A percentile compares a stretch with the other conserved stretches of the same genome.
These are phyloP conservation scores for Sussaba pulchella DNA, from an alignment of 2,888 invertebrate genomes.

Conservation along the genomic window DNA sequence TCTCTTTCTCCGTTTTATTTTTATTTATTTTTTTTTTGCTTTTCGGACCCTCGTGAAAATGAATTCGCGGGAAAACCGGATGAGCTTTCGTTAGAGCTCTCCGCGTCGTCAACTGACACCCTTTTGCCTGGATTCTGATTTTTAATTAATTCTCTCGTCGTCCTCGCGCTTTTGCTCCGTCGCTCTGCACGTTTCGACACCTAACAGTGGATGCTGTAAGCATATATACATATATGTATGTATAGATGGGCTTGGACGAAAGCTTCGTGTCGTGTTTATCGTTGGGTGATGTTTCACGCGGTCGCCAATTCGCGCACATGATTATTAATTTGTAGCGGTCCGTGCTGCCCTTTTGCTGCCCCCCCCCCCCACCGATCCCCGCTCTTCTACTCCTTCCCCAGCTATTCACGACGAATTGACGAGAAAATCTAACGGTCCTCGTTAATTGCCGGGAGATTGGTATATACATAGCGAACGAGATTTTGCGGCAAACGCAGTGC, in stretches of 20 bases:
- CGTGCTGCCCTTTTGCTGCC: constrained; percentile 24
- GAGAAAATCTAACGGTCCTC: constrained; percentile 77
- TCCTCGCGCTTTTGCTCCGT: background rate
- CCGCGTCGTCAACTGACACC: constrained; percentile 9
- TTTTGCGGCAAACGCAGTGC: constrained; percentile 2
- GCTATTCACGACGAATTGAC: constrained; percentile 29
- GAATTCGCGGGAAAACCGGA: constrained; percentile 43
- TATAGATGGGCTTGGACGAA: background rate
- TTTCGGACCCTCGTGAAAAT: constrained; percentile 25
- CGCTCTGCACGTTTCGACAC: background rate
- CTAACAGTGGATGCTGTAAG: constrained; percentile 1
- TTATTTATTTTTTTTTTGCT: background rate
- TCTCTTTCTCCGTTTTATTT: constrained; percentile 2
- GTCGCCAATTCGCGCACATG: constrained; percentile 7
- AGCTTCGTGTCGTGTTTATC: background rate
- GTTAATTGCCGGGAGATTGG: constrained; percentile 75
- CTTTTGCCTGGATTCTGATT: constrained; percentile 12
- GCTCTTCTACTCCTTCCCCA: background rate
- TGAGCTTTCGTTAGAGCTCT: constrained; percentile 36
- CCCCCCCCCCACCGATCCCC: background rate
- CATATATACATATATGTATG: background rate
- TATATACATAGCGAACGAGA: constrained; percentile 14
- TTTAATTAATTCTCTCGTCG: constrained; percentile 35
- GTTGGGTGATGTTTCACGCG: constrained; percentile 5
- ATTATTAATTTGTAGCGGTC: constrained; percentile 69